Evolutionary conservation across 2,888 invertebrate species (phyloP).

Genomic region (Geophilus truncorum): DNA sequence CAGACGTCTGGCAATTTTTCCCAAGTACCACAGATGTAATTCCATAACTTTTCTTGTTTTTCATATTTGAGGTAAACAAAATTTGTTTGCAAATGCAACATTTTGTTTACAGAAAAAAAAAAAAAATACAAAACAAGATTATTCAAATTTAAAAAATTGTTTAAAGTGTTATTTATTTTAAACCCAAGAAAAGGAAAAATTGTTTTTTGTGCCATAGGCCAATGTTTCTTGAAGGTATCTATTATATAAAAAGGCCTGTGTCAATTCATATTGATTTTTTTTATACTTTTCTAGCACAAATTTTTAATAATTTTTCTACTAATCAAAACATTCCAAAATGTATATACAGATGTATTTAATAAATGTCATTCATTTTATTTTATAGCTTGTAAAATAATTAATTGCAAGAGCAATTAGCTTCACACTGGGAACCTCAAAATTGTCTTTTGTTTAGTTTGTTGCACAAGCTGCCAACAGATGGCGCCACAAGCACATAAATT

Average conservation of each 20-base stretch:
- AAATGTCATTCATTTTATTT: background rate
- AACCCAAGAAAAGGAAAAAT: background rate
- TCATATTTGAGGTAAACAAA: background rate
- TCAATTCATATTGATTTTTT: background rate
- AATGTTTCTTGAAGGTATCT: background rate
- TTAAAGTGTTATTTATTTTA: background rate
- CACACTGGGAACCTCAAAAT: too few relatives aligned
- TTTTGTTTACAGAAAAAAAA: background rate
- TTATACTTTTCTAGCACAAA: background rate
- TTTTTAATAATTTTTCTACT: background rate
- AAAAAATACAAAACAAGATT: background rate
- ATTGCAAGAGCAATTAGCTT: too few relatives aligned
- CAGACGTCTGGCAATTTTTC: too few relatives aligned
- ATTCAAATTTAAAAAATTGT: background rate
- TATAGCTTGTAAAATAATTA: background rate
- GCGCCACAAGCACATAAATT: too few relatives aligned
- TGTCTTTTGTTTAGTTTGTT: too few relatives aligned
- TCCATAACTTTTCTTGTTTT: background rate
- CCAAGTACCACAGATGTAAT: background rate
- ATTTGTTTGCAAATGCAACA: too few relatives aligned
- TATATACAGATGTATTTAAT: background rate
- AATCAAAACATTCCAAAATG: background rate
- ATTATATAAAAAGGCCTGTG: background rate
- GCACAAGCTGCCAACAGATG: too few relatives aligned
- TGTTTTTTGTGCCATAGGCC: background rate